These are phyloP conservation scores for Tolypeutes matacus DNA, from an alignment of 2,797 vertebrate genomes.

Conservation along the genomic window DNA sequence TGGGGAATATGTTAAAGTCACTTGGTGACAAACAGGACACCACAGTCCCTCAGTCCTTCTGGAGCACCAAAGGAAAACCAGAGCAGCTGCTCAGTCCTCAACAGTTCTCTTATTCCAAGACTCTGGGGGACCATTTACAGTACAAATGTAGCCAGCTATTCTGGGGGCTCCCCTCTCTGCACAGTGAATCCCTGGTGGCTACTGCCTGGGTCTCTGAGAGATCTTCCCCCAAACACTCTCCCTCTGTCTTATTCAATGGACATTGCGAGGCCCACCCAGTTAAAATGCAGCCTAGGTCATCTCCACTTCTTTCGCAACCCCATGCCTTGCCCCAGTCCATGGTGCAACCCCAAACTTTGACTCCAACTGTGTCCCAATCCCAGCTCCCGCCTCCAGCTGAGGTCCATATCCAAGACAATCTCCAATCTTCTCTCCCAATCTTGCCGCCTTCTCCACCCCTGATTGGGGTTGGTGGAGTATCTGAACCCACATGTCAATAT, in stretches of 20 bases:
- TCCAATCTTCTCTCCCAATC: neutral
- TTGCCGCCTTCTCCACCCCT: neutral
- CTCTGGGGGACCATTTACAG: neutral
- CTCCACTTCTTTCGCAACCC: neutral
- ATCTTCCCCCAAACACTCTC: neutral
- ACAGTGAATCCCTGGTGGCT: neutral
- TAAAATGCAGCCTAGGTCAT: neutral
- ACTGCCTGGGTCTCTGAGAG: neutral
- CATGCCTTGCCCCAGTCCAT: too few relatives aligned
- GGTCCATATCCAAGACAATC: neutral
- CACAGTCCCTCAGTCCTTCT: fast-evolving
- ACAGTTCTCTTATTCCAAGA: fast-evolving
- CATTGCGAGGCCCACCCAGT: too few relatives aligned
- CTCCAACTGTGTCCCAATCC: neutral
- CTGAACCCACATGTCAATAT: neutral
- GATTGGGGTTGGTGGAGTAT: neutral
- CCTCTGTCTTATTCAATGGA: neutral
- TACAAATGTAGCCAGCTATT: neutral
- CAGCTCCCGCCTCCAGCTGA: neutral
- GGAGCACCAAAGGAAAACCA: neutral
- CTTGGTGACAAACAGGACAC: neutral
- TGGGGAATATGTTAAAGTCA: neutral
- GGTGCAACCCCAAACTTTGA: neutral
- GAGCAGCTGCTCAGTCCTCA: neutral
- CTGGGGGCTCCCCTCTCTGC: constrained; percentile 16